Percentiles rank a stretch among this genome's conserved stretches.
Conservation (phyloP, 2,888 invertebrate genomes). For the Boloria euphrosyne region DNA sequence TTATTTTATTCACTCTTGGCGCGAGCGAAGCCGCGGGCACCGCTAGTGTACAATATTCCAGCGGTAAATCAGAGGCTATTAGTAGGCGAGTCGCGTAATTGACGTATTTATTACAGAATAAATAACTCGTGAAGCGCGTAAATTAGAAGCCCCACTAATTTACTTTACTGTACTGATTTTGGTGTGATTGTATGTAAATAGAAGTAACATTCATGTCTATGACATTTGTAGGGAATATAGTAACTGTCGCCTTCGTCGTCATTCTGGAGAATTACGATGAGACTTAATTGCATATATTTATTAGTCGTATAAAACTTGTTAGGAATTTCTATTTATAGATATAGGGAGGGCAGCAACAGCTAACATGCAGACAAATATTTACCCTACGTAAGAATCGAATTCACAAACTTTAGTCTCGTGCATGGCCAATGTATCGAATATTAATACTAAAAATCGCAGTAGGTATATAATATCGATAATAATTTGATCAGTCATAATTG, state of each 20-base stretch:
- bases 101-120: slow-evolving; percentile 55
- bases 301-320: too few species aligned
- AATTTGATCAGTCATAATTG: neutral
- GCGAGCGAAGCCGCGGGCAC: too few species aligned
- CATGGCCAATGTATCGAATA: too few species aligned
- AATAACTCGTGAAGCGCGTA: slow-evolving; percentile 51
- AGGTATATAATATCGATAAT: neutral
- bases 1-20: too few species aligned
- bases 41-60: slow-evolving; percentile 10
- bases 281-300: neutral
- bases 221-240: neutral
- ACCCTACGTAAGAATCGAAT: too few species aligned
- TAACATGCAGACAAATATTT: too few species aligned
- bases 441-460: too few species aligned
- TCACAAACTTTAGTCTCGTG: too few species aligned
- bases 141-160: slow-evolving; percentile 49
- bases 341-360: too few species aligned
- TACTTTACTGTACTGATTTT: slow-evolving; percentile 39
- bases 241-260: slow-evolving; percentile 6
- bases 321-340: too few species aligned
- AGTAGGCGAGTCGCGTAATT: slow-evolving; percentile 47
- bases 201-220: slow-evolving; percentile 7
- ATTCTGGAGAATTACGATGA: neutral
- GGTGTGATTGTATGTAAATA: slow-evolving; percentile 26
- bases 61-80: slow-evolving; percentile 43